A percentile compares a stretch with the other conserved stretches of the same genome.
Conservation (phyloP, 2,888 invertebrate genomes). For the Andrena haemorrhoa region DNA sequence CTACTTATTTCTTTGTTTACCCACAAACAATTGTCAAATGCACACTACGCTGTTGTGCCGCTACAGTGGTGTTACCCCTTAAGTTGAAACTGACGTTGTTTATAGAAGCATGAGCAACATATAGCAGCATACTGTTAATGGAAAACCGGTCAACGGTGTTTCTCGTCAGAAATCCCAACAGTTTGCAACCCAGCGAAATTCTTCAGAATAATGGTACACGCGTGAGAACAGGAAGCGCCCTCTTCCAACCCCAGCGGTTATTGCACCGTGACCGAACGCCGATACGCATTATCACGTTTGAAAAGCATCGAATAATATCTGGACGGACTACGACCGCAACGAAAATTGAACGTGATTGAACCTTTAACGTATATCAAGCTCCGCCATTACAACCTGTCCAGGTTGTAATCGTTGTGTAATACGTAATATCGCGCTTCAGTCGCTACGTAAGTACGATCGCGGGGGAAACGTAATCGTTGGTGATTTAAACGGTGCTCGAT, state of each 20-base stretch:
- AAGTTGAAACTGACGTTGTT: no score
- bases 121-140: no score
- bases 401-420: constrained; percentile 38
- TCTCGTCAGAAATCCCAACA: no score
- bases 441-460: constrained; percentile 29
- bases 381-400: constrained; percentile 25
- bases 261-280: background rate
- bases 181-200: background rate
- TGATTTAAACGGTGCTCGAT: constrained; percentile 46
- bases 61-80: no score
- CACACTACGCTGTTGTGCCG: no score
- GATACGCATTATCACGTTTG: constrained; percentile 21
- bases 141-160: no score
- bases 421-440: constrained; percentile 16
- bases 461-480: constrained; percentile 38
- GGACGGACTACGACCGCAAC: constrained; percentile 17
- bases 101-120: no score
- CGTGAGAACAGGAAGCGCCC: background rate
- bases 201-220: background rate
- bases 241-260: background rate
- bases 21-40: no score
- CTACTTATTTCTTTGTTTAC: no score
- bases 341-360: constrained; percentile 45
- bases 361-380: constrained; percentile 46
- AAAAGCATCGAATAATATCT: constrained; percentile 29